Evolutionary conservation across 2,113 vertebrate genomes (phyloP).

Genomic region (Hyla sarda): DNA sequence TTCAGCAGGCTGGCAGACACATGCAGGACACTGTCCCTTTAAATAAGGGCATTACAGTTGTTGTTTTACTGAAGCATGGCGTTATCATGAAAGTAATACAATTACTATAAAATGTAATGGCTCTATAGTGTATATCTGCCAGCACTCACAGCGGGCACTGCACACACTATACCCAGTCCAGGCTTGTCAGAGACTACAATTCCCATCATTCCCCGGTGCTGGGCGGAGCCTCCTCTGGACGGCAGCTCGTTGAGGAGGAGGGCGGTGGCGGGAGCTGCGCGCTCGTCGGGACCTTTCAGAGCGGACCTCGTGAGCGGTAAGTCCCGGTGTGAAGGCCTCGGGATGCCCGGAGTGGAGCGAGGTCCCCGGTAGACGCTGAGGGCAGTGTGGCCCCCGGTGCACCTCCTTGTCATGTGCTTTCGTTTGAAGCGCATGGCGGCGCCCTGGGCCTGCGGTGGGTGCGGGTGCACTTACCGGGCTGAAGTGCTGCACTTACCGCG

Average conservation of each 20-base stretch:
- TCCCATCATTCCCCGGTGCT: neutral
- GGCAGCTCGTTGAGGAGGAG: neutral
- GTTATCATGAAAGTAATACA: too few relatives aligned
- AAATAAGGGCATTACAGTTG: too few relatives aligned
- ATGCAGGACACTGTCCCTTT: too few relatives aligned
- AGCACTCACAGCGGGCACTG: too few relatives aligned
- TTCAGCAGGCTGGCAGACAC: too few relatives aligned
- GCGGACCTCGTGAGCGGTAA: constrained; percentile 26
- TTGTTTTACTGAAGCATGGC: too few relatives aligned
- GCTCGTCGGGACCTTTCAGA: constrained; percentile 1
- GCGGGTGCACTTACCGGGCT: neutral
- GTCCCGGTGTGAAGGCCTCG: neutral
- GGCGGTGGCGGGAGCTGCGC: constrained; percentile 35
- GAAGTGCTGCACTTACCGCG: too few relatives aligned
- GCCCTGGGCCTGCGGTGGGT: neutral
- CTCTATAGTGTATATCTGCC: too few relatives aligned
- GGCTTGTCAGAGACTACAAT: neutral
- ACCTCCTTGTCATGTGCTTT: neutral
- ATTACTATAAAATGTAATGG: too few relatives aligned
- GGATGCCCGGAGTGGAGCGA: neutral
- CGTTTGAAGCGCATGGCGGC: neutral
- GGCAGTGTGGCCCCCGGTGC: neutral
- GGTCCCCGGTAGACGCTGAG: neutral
- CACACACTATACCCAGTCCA: too few relatives aligned
- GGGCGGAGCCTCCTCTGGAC: neutral